phyloP scores from a whole-genome alignment of 2,797 vertebrate genomes.

The Pteronotus mesoamericanus region DNA sequence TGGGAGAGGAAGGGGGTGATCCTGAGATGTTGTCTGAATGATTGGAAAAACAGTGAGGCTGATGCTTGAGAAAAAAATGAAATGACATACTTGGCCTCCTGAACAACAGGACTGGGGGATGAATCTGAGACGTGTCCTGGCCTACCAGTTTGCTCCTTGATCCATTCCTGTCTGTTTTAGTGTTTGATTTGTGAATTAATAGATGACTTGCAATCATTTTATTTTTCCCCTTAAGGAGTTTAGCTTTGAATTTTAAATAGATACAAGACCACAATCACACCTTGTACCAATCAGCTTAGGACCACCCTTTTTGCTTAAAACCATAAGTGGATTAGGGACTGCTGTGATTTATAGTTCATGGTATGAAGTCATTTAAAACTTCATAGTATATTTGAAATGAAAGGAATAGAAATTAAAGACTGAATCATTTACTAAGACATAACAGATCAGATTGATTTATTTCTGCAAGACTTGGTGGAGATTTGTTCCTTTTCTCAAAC shows the following conservation, averaged over 20 bases:
- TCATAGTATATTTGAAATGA: constrained; percentile 9
- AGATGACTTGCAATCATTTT: not conserved
- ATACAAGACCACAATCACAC: not conserved
- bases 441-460: constrained; percentile 23
- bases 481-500: constrained; percentile 37
- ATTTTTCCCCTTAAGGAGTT: not conserved
- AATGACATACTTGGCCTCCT: not conserved
- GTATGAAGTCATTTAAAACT: not conserved
- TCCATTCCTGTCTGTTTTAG: not conserved
- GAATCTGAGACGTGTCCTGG: not conserved
- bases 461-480: not conserved
- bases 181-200: not conserved
- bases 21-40: not conserved
- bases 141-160: not conserved
- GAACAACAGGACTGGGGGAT: not conserved
- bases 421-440: constrained; percentile 23
- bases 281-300: not conserved
- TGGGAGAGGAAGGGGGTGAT: not conserved
- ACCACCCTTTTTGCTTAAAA: not conserved
- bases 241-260: constrained; percentile 26
- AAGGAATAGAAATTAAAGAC: constrained; percentile 28
- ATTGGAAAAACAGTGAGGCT: not conserved
- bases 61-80: not conserved
- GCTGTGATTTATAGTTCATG: not conserved
- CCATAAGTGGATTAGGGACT: not conserved